Evolutionary conservation across 2,888 invertebrate species (phyloP).

Genomic region (Diaphora mendica): DNA sequence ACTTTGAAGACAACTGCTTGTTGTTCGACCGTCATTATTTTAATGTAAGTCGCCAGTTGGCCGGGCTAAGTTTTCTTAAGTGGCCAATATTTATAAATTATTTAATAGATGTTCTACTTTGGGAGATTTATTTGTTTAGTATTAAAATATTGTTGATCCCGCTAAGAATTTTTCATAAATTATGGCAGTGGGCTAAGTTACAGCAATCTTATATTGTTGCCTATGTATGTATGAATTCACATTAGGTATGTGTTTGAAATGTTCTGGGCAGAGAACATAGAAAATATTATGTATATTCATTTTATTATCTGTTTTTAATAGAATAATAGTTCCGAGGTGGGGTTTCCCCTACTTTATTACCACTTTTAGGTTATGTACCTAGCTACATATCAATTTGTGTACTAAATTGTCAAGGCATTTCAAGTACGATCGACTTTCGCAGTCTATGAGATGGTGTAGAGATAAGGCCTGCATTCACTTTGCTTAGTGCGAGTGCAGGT

Average conservation of each 20-base stretch:
- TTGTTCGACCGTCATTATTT: slow-evolving; percentile 78
- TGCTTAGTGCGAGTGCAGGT: too few species aligned
- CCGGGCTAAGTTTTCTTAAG: slow-evolving; percentile 54
- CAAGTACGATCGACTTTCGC: too few species aligned
- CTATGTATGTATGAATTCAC: not conserved
- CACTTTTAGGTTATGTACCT: not conserved
- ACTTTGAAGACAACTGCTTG: slow-evolving; percentile 70
- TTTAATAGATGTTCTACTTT: slow-evolving; percentile 50
- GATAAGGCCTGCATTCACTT: too few species aligned
- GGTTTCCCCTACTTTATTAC: not conserved
- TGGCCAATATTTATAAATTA: slow-evolving; percentile 56
- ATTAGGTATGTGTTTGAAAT: not conserved
- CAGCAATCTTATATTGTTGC: not conserved
- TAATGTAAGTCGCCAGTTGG: slow-evolving; percentile 82
- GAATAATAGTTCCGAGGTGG: too few species aligned
- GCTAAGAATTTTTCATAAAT: slow-evolving; percentile 17
- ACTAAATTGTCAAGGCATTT: too few species aligned
- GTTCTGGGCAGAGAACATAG: too few species aligned
- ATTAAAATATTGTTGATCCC: slow-evolving; percentile 43
- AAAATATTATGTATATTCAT: too few species aligned
- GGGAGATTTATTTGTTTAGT: slow-evolving; percentile 42
- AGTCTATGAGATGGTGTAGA: too few species aligned
- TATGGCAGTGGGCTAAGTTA: not conserved
- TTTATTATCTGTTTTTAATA: too few species aligned
- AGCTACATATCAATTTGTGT: too few species aligned